phyloP scores from a whole-genome alignment of 1,140 invertebrate species.

The Drosophila obscura region DNA sequence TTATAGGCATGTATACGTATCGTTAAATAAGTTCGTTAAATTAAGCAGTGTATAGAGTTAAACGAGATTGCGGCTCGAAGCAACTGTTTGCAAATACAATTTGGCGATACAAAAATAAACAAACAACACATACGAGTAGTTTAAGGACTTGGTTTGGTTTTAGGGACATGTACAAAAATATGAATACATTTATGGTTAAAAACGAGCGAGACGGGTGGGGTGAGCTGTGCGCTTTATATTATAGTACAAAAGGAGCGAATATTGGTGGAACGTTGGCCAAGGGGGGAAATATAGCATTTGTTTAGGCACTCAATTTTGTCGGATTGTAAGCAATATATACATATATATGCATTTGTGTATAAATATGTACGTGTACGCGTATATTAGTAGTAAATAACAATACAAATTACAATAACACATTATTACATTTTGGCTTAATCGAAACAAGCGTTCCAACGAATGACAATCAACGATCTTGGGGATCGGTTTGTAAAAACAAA shows the following conservation, averaged over 20 bases:
- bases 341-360: constrained; percentile 30
- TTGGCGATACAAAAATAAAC: constrained; percentile 46
- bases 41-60: constrained; percentile 65
- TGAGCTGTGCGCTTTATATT: constrained; percentile 55
- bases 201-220: constrained; percentile 10
- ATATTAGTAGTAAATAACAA: constrained; percentile 81
- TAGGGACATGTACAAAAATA: constrained; percentile 43
- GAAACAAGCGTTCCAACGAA: constrained; percentile 62
- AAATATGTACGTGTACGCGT: constrained; percentile 25
- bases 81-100: constrained; percentile 48
- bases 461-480: constrained; percentile 37
- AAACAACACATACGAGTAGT: constrained; percentile 42
- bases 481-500: constrained; percentile 64
- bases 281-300: constrained; percentile 18
- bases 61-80: constrained; percentile 58
- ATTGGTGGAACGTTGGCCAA: constrained; percentile 3
- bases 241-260: constrained; percentile 17
- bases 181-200: constrained; percentile 35
- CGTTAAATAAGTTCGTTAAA: constrained; percentile 71
- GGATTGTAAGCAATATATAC: constrained; percentile 60
- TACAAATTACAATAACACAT: constrained; percentile 83
- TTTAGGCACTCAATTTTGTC: constrained; percentile 77
- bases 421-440: constrained; percentile 78
- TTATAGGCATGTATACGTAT: constrained; percentile 40
- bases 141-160: constrained; percentile 1